Base-by-base conservation (phyloP, 64 coral and sea anemone genomes). In the Cladopsammia gracilis region DNA sequence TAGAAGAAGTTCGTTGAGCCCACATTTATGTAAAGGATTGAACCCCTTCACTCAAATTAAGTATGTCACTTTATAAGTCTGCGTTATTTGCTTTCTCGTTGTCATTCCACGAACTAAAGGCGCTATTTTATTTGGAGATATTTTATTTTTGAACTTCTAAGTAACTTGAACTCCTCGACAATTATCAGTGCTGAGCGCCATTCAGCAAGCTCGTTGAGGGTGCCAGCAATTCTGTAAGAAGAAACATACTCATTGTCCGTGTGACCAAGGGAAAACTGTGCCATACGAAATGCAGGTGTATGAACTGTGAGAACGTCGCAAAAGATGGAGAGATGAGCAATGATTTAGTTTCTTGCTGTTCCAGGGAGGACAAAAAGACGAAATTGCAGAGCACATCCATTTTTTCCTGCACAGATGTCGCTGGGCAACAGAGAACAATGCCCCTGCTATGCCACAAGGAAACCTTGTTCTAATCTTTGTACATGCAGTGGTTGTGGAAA, bases 401-500 rank as follows among this genome's bases (percentile, higher is more conserved):
- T 4, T 48, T 15, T 45, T 74, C 71, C 11, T 80, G 77, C 13
- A 4, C 49, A 52, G 77, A 80, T 25, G 10, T 80, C 48, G 8
- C 18, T 80, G 77, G 77, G 11, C 1, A 58, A 25, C 58, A 49
- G 10, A 80, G 77, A 10, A 80, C 77, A 80, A 57, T 80, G 77
- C 58, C 77, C 77, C 3, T 80, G 77, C n/a, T 80, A 58, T 20
- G 22, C 48, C 4, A 44, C 19, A 4, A 56, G 53, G 48, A 58
- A 80, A 49, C 20, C 77, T 0, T 80, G 77, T 80, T 15, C 13
- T 25, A 20, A 18, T 18, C 46, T 49, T 18, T 80, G 77, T 52
- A 58, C 77, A 3, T 58, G 48, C 24, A 6, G 5, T 56, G 24
- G 48, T 13, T 80, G 77, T 25, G 48, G 56, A 52, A 80, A 80